A percentile compares a stretch with the other conserved stretches of the same genome.
phyloP scores from a whole-genome alignment of 2,888 invertebrate species.

The Unio pictorum region DNA sequence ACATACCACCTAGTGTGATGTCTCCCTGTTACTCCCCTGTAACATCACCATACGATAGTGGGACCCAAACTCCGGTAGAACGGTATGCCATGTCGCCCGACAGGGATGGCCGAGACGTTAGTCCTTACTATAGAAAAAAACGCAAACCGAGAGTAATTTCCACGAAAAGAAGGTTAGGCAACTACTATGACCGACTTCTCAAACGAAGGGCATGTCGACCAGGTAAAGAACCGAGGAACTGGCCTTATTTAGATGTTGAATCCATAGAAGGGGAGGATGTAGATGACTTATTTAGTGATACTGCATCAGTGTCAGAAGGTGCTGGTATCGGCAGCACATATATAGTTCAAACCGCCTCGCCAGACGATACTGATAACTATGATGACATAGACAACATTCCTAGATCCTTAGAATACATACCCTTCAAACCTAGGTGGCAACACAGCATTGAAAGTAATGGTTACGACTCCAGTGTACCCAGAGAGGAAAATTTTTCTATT shows the following conservation, averaged over 20 bases:
- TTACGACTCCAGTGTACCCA: slow-evolving; percentile 31
- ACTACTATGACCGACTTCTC: slow-evolving; percentile 42
- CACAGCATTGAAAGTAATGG: slow-evolving; percentile 21
- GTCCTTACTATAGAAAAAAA: slow-evolving; percentile 12
- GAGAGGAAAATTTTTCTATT: slow-evolving; percentile 22
- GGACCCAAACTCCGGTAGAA: too few species aligned
- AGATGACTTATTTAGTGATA: slow-evolving; percentile 43
- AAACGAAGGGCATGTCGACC: slow-evolving; percentile 22
- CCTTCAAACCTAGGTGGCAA: slow-evolving; percentile 46
- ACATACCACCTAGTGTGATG: slow-evolving; percentile 4
- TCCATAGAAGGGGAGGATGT: slow-evolving; percentile 43
- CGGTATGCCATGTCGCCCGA: slow-evolving; percentile 15
- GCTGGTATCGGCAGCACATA: slow-evolving; percentile 1
- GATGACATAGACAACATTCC: slow-evolving; percentile 9
- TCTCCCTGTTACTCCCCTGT: slow-evolving; percentile 13
- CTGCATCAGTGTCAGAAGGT: slow-evolving; percentile 15
- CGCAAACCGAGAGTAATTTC: slow-evolving; percentile 36
- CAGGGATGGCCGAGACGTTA: slow-evolving; percentile 6
- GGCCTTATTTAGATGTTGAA: slow-evolving; percentile 52
- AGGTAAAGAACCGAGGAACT: slow-evolving; percentile 38
- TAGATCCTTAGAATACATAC: slow-evolving; percentile 15
- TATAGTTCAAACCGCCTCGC: not conserved
- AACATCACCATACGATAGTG: slow-evolving; percentile 19
- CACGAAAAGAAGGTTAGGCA: slow-evolving; percentile 39
- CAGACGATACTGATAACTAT: slow-evolving; percentile 14